Percentiles rank a stretch among this genome's conserved stretches.
Conservation (phyloP, 2,797 vertebrate species). For the Smutsia gigantea region DNA sequence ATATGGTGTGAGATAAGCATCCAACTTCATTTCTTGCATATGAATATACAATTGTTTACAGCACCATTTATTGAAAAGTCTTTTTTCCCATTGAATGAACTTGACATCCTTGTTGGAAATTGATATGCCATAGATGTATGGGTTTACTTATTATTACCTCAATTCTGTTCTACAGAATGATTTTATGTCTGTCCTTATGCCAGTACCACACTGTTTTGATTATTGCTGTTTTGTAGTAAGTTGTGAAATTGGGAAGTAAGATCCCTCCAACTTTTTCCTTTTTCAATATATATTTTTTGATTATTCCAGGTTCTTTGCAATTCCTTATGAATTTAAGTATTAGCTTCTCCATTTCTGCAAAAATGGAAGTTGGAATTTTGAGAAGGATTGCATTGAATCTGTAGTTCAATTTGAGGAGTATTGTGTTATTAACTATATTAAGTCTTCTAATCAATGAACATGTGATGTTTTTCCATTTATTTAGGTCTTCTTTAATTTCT, state of each 20-base stretch:
- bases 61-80: constrained; percentile 10
- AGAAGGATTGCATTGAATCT: not conserved
- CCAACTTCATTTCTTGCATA: not conserved
- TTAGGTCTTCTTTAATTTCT: constrained; percentile 3
- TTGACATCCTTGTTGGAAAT: constrained; percentile 6
- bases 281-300: not conserved
- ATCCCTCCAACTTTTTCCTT: not conserved
- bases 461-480: not conserved
- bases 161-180: not conserved
- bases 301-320: not conserved
- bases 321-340: constrained; percentile 7
- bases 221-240: not conserved
- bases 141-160: not conserved
- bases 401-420: not conserved
- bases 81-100: not conserved
- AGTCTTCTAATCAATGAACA: not conserved
- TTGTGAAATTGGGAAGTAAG: constrained; percentile 11
- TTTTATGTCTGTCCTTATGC: not conserved
- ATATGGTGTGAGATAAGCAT: not conserved
- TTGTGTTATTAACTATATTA: constrained; percentile 16
- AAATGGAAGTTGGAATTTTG: constrained; percentile 42
- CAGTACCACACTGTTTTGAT: not conserved
- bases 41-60: not conserved
- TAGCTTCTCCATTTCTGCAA: constrained; percentile 8
- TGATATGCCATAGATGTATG: not conserved